A percentile compares a stretch with the other conserved stretches of the same genome.
phyloP scores from a whole-genome alignment of 2,113 vertebrate genomes.

The human region GRCh38 chr11:131643501-131644000 shows the following conservation, averaged over 20 bases:
- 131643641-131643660: not conserved
- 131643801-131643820: not conserved
- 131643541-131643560: not conserved
- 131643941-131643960: not conserved
- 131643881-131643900: not conserved
- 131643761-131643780: not conserved
- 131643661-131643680: not conserved
- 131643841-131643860: no score
- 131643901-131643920: not conserved
- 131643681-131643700: not conserved
- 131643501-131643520: rapidly evolving
- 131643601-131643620: not conserved
- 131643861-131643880: not conserved
- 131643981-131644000: not conserved
- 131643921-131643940: not conserved
- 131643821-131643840: not conserved
- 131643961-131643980: not conserved
- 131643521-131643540: not conserved
- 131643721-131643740: not conserved
- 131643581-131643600: not conserved
- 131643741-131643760: rapidly evolving
- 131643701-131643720: not conserved
- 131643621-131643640: not conserved
- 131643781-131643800: not conserved
- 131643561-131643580: not conserved